Evolutionary conservation across 2,797 vertebrate species (phyloP).

Genomic region (Trachurus trachurus): DNA sequence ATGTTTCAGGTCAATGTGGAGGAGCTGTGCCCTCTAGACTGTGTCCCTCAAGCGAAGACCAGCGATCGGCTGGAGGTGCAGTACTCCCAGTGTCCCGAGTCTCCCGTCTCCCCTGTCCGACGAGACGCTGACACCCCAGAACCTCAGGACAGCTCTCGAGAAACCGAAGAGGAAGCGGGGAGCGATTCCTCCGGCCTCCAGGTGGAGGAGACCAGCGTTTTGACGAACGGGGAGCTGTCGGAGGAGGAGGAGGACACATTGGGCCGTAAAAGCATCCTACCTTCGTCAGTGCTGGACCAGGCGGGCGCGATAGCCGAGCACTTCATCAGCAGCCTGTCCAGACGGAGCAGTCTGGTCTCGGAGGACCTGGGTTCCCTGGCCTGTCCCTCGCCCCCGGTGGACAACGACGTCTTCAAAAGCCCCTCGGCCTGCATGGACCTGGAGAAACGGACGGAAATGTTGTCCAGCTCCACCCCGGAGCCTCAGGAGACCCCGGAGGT

Average conservation of each 20-base stretch:
- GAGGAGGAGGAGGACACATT: constrained; percentile 85
- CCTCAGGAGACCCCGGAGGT: constrained; percentile 6
- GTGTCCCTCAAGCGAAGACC: constrained; percentile 20
- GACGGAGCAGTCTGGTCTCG: constrained; percentile 87
- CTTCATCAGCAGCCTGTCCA: constrained; percentile 86
- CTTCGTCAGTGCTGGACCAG: constrained; percentile 90
- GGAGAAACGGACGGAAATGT: constrained; percentile 68
- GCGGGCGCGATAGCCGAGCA: constrained; percentile 89
- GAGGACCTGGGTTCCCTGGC: constrained; percentile 84
- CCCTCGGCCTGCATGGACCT: constrained; percentile 84
- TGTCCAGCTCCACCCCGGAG: constrained; percentile 61
- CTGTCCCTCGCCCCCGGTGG: constrained; percentile 76
- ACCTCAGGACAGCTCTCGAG: constrained; percentile 56
- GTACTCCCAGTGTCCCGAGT: constrained; percentile 45
- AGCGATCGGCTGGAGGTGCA: constrained; percentile 37
- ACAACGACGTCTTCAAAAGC: constrained; percentile 84
- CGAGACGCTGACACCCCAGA: constrained; percentile 57
- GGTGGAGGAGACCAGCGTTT: constrained; percentile 83
- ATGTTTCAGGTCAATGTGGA: constrained; percentile 69
- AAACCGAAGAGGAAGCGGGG: constrained; percentile 67
- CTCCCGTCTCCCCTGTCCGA: constrained; percentile 31
- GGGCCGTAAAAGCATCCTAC: constrained; percentile 83
- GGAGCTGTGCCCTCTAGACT: constrained; percentile 40
- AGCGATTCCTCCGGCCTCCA: constrained; percentile 72
- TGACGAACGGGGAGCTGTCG: constrained; percentile 89